These are phyloP conservation scores for Glaucomys volans DNA, from an alignment of 2,113 vertebrate genomes.

Conservation along the genomic window DNA sequence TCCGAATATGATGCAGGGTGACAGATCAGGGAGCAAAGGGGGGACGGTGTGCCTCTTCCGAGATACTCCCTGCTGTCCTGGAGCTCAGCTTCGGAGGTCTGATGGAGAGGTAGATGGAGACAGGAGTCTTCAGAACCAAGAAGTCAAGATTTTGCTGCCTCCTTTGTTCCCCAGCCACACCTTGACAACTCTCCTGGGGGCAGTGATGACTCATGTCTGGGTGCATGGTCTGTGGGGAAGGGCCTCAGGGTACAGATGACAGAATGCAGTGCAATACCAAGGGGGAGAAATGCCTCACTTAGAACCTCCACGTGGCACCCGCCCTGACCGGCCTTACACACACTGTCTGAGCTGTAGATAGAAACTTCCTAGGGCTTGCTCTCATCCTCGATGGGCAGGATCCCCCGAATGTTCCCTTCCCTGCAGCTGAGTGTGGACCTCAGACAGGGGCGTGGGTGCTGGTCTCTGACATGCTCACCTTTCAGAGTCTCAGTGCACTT, in stretches of 20 bases:
- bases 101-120: background rate
- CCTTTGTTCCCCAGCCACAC: background rate
- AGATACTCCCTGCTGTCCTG: background rate
- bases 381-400: background rate
- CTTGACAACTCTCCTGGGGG: background rate
- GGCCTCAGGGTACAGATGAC: conserved; percentile 11
- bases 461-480: background rate
- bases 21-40: background rate
- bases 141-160: conserved; percentile 1
- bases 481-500: background rate
- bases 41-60: background rate
- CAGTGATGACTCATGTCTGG: conserved; percentile 48
- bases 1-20: background rate
- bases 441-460: background rate
- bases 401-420: background rate
- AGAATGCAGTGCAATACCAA: background rate
- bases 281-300: background rate
- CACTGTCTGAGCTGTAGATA: background rate
- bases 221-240: background rate
- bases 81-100: background rate
- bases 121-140: background rate
- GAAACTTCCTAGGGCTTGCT: background rate
- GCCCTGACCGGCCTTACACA: no score
- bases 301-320: background rate
- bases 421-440: background rate